Evolutionary conservation across 2,113 vertebrate genomes (phyloP).

Genomic region (Gobiocypris rarus): DNA sequence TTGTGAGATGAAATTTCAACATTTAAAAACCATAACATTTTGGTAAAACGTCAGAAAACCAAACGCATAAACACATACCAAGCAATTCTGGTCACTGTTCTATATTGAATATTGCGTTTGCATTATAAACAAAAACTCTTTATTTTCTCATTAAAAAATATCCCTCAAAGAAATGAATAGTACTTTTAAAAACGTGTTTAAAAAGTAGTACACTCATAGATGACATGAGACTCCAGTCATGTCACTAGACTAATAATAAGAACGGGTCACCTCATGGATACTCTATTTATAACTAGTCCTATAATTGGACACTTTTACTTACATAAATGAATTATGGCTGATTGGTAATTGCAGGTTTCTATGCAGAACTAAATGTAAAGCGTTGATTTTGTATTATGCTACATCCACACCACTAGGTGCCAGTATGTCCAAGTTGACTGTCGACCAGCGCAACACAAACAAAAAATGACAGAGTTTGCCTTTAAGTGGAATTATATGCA

Average conservation of each 20-base stretch:
- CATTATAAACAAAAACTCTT: not conserved
- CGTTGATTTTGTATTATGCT: not conserved
- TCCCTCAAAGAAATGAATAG: not conserved
- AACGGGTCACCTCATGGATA: not conserved
- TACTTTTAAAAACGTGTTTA: not conserved
- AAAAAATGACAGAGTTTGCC: not conserved
- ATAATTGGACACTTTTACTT: not conserved
- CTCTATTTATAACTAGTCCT: not conserved
- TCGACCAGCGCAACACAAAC: not conserved
- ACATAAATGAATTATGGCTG: not conserved
- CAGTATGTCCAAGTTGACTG: not conserved
- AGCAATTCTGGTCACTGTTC: not conserved
- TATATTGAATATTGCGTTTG: not conserved
- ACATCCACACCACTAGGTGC: conserved; percentile 8
- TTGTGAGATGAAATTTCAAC: not conserved
- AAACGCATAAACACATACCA: not conserved
- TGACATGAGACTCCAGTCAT: not conserved
- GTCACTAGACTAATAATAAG: not conserved
- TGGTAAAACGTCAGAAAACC: not conserved
- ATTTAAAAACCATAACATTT: too few relatives aligned
- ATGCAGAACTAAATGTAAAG: not conserved
- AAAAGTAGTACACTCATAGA: not conserved
- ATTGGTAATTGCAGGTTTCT: not conserved
- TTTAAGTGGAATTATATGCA: not conserved
- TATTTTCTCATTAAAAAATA: not conserved